Percentiles rank a stretch among this genome's conserved stretches.
Conservation (phyloP, 2,888 invertebrate genomes). For the Polyommatus iphigenia region DNA sequence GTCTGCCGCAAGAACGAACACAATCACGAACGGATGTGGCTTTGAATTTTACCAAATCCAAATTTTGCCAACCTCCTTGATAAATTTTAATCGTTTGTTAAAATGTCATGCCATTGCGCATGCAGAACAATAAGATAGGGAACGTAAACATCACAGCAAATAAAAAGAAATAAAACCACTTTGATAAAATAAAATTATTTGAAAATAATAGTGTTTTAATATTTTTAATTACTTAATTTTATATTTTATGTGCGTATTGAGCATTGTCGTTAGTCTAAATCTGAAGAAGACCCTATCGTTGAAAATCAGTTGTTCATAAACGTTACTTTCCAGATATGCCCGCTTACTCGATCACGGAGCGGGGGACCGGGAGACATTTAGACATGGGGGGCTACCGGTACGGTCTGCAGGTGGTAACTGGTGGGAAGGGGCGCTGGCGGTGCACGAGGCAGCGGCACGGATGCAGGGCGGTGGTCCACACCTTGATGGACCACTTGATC, state of each 20-base stretch:
- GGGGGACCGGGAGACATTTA: conserved; percentile 32
- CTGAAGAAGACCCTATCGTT: no score
- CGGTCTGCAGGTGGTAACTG: conserved; percentile 37
- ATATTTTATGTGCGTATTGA: neutral
- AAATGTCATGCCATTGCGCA: no score
- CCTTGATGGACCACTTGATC: conserved; percentile 42
- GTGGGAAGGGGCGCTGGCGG: conserved; percentile 43
- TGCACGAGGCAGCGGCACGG: conserved; percentile 44
- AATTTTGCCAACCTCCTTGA: no score
- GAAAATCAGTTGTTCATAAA: neutral
- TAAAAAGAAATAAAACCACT: no score
- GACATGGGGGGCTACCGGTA: conserved; percentile 40
- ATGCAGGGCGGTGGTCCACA: conserved; percentile 45
- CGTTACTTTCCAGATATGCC: conserved; percentile 7
- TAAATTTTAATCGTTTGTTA: no score
- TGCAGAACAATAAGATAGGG: no score
- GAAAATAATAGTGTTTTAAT: neutral
- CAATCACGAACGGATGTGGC: no score
- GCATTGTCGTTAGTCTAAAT: neutral
- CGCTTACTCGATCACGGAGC: neutral
- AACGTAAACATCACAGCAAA: no score
- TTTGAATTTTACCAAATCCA: no score
- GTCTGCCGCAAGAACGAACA: no score
- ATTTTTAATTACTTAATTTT: neutral
- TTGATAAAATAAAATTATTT: no score